These are phyloP conservation scores for Elephas maximus DNA, from an alignment of 2,113 vertebrate species.

Conservation along the genomic window DNA sequence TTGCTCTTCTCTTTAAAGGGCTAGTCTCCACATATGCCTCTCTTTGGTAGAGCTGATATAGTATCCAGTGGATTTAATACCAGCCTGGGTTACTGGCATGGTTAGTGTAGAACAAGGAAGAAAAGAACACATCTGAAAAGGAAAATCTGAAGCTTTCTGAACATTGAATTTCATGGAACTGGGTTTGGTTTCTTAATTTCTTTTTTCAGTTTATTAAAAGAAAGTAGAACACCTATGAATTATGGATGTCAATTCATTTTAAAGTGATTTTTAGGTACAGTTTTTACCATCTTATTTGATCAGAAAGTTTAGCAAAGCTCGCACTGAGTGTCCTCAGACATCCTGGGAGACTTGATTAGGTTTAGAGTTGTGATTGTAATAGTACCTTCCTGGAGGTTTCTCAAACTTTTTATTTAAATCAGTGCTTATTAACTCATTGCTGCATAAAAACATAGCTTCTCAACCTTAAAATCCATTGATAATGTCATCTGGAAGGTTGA, in stretches of 20 bases:
- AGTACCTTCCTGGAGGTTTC: background rate
- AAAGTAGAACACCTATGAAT: background rate
- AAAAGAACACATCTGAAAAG: background rate
- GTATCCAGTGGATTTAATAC: background rate
- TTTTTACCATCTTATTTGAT: background rate
- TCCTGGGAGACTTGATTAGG: slow-evolving; percentile 12
- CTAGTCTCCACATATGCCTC: background rate
- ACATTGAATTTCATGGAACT: background rate
- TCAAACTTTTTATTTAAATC: slow-evolving; percentile 34
- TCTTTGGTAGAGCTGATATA: background rate
- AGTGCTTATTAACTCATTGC: background rate
- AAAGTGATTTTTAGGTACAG: background rate
- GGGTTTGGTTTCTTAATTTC: background rate
- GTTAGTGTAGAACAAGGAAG: background rate
- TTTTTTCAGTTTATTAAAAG: background rate
- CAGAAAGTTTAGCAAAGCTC: background rate
- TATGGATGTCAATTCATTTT: background rate
- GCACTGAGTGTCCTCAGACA: background rate
- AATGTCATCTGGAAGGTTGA: background rate
- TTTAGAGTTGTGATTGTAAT: background rate
- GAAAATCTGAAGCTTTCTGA: slow-evolving; percentile 9
- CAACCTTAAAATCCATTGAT: background rate
- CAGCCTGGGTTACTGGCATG: background rate
- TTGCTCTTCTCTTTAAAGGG: background rate
- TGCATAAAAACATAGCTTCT: background rate